A percentile compares a stretch with the other conserved stretches of the same genome.
Evolutionary conservation across 1,140 invertebrate species (phyloP).

Genomic region (Brachionus calyciflorus): DNA sequence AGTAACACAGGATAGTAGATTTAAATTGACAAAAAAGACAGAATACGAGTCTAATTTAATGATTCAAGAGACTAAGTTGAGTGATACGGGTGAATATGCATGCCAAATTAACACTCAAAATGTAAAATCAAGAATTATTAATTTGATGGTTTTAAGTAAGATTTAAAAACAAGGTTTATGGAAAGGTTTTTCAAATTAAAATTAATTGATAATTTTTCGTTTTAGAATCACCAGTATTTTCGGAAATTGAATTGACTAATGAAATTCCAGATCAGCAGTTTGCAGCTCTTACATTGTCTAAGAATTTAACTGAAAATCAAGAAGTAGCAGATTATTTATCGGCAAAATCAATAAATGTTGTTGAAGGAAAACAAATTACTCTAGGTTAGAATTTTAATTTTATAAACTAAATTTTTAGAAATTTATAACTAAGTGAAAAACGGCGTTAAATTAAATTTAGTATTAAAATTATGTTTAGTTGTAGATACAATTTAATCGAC

Average conservation of each 20-base stretch:
- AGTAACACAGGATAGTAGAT: constrained; percentile 10
- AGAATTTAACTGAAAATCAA: background rate
- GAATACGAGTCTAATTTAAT: constrained; percentile 18
- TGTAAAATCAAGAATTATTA: constrained; percentile 35
- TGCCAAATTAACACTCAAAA: constrained; percentile 40
- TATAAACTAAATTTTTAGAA: background rate
- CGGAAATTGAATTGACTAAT: constrained; percentile 31
- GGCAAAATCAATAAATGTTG: constrained; percentile 26
- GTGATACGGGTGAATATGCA: constrained; percentile 38
- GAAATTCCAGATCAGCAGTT: background rate
- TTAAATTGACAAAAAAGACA: background rate
- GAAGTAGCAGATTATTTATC: constrained; percentile 6
- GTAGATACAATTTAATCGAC: too few relatives aligned
- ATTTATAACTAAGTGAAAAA: too few relatives aligned
- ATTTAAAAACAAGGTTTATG: background rate
- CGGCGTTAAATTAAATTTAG: too few relatives aligned
- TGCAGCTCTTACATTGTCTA: background rate
- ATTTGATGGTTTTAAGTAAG: constrained; percentile 43
- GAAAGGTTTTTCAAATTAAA: background rate
- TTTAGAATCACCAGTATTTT: constrained; percentile 30
- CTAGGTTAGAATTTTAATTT: background rate
- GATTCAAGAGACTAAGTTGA: background rate
- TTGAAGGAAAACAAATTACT: constrained; percentile 34
- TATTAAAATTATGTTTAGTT: too few relatives aligned
- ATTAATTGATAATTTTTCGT: background rate